Percentiles rank a stretch among this genome's conserved stretches.
phyloP scores from a whole-genome alignment of 2,888 invertebrate species.

The Rhingia campestris region DNA sequence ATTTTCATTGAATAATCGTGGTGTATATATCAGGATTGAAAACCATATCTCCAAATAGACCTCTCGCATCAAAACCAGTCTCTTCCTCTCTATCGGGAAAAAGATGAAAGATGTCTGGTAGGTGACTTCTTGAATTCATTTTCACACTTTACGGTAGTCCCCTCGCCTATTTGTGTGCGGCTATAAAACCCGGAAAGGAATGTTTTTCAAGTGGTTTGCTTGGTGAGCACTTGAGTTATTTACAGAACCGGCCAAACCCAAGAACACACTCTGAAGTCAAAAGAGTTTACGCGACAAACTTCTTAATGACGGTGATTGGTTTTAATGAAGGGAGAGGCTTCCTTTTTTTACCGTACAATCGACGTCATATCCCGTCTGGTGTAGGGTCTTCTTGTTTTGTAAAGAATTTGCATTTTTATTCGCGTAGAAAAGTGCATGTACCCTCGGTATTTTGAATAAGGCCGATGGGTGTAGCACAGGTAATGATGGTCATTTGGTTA shows the following conservation, averaged over 20 bases:
- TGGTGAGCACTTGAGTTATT: conserved; percentile 3
- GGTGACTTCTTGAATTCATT: conserved; percentile 64
- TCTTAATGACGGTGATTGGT: conserved; percentile 65
- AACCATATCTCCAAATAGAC: conserved; percentile 18
- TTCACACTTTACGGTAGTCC: conserved; percentile 59
- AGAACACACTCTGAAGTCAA: conserved; percentile 14
- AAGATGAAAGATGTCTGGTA: conserved; percentile 32
- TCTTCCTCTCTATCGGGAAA: conserved; percentile 5
- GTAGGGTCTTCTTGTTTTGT: background rate
- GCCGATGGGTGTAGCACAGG: conserved; percentile 4
- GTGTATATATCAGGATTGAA: background rate
- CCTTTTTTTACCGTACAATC: conserved; percentile 9
- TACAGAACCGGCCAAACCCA: conserved; percentile 11
- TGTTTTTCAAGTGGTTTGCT: conserved; percentile 27
- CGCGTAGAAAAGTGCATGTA: conserved; percentile 42
- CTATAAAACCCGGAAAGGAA: conserved; percentile 65
- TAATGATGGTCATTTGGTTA: conserved; percentile 63
- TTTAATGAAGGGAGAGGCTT: conserved; percentile 57
- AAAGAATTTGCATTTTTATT: conserved; percentile 69
- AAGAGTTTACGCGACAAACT: conserved; percentile 59
- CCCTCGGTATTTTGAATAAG: conserved; percentile 14
- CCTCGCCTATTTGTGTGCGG: conserved; percentile 6
- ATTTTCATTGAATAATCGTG: conserved; percentile 38
- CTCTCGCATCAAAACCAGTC: conserved; percentile 43
- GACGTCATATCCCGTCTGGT: conserved; percentile 8